Evolutionary conservation across 2,888 invertebrate genomes (phyloP), one percentile per base, ranked within the genome.

Genomic region (Cosmopolites sordidus): DNA sequence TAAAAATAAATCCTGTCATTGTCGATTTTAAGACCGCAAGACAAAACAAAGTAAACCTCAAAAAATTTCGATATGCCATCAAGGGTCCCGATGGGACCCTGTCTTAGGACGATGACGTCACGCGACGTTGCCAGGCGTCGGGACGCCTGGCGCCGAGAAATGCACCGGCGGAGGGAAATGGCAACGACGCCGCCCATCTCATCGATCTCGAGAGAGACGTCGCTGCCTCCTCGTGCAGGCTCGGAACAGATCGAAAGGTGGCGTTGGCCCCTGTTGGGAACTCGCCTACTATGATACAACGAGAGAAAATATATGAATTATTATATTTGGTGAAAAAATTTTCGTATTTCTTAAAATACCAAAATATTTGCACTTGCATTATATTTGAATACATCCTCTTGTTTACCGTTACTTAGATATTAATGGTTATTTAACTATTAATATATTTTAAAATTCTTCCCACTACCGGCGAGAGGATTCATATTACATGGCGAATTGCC

Each of bases 201-300:
- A 69, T 69, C 69, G 68, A 69, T 69, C 65, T 58, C 51, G 17
- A 22, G 45, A 55, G 58, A 51, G 60, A 58, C 62, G 66, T 67
- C 43, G 50, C 16, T 15, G 67, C 60, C 65, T 66, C 63, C 67
- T 69, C 69, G 69, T 68, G 65, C 63, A 62, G 62, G 63, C 60
- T 70, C 70, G 70, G 58, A 53, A 60, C 58, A 62, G 62, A 64
- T 70, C 68, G 68, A 64, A 54, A 54, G 55, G 52, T 48, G 56
- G 58, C 57, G 54, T 60, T 55, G 60, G 59, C 59, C 58, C 60
- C 62, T 54, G 51, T 43, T 17, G n/a, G 33, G 44, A 48, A 48
- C 55, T 48, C 58, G 55, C 43, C 57, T 58, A 43, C 22, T 27
- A 30, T 16, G 16, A 9, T 51, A 51, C 46, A 46, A 44, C 16